phyloP scores from a whole-genome alignment of 1,140 invertebrate genomes.

The Phymorhynchus buccinoides region DNA sequence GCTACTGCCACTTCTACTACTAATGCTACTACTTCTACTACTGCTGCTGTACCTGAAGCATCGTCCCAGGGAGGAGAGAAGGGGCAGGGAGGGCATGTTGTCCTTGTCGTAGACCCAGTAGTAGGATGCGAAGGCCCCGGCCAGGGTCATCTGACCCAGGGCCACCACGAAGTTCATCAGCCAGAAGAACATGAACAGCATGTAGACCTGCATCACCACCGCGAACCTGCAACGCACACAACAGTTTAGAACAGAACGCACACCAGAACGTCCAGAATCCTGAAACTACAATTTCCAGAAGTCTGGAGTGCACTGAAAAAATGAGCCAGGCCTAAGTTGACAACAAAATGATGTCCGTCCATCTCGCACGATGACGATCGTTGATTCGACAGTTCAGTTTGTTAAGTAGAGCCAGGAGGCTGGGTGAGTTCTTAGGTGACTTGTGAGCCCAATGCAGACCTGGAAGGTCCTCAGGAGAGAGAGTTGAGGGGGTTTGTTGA shows the following conservation, averaged over 20 bases:
- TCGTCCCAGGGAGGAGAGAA: conserved; percentile 82
- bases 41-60: conserved; percentile 78
- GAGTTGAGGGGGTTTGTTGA: too few species aligned
- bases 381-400: too few species aligned
- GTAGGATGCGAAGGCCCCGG: conserved; percentile 87
- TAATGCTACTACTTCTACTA: conserved; percentile 80
- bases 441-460: too few species aligned
- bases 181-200: conserved; percentile 92
- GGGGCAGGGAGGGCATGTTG: conserved; percentile 86
- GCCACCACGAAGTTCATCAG: conserved; percentile 89
- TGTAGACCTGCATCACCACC: conserved; percentile 78
- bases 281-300: too few species aligned
- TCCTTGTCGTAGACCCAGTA: conserved; percentile 93
- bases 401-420: too few species aligned
- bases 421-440: too few species aligned
- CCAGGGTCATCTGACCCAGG: conserved; percentile 92
- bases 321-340: too few species aligned
- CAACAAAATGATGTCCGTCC: too few species aligned
- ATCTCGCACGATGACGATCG: too few species aligned
- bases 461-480: too few species aligned
- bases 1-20: conserved; percentile 90
- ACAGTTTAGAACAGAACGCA: background rate
- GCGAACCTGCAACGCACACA: conserved; percentile 59
- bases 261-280: too few species aligned
- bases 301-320: too few species aligned